Conservation (phyloP, 1,140 invertebrate species). For the Diplogasteroides magnus region DNA sequence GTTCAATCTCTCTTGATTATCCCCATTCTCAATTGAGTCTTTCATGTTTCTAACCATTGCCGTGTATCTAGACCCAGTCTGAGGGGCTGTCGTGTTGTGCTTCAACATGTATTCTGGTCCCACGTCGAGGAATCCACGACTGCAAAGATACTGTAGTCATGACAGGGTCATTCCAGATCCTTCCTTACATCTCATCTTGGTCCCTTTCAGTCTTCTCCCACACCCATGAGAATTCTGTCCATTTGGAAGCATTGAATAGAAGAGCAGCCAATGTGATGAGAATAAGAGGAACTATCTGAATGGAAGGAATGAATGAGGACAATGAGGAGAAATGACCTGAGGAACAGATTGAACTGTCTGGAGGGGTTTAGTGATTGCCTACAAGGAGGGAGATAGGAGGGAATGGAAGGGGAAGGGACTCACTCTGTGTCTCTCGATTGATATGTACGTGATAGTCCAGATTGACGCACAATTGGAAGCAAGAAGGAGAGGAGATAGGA, state of each 20-base stretch:
- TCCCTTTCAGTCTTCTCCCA: constrained; percentile 11
- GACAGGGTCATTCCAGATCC: no score
- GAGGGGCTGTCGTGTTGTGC: no score
- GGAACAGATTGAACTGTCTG: constrained; percentile 8
- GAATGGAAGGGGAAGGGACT: constrained; percentile 13
- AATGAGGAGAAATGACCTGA: constrained; percentile 36
- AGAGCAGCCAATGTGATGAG: constrained; percentile 37
- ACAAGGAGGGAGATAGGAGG: background rate
- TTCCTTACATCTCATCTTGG: background rate
- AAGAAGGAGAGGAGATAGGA: constrained; percentile 47
- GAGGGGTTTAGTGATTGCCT: background rate
- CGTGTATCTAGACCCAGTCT: no score
- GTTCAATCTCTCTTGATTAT: no score
- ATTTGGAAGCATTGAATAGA: constrained; percentile 48
- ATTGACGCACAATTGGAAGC: constrained; percentile 50
- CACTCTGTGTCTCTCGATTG: constrained; percentile 47
- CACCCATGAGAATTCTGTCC: constrained; percentile 37
- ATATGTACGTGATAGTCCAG: constrained; percentile 53
- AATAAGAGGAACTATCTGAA: constrained; percentile 26
- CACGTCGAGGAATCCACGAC: no score
- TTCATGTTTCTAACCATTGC: no score
- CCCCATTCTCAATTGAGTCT: no score
- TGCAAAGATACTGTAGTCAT: no score
- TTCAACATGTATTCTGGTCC: no score
- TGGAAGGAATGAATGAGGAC: constrained; percentile 12